Evolutionary conservation across 2,888 invertebrate genomes (phyloP), one percentile per base, ranked within the genome.

Genomic region (Parnassius orleans): DNA sequence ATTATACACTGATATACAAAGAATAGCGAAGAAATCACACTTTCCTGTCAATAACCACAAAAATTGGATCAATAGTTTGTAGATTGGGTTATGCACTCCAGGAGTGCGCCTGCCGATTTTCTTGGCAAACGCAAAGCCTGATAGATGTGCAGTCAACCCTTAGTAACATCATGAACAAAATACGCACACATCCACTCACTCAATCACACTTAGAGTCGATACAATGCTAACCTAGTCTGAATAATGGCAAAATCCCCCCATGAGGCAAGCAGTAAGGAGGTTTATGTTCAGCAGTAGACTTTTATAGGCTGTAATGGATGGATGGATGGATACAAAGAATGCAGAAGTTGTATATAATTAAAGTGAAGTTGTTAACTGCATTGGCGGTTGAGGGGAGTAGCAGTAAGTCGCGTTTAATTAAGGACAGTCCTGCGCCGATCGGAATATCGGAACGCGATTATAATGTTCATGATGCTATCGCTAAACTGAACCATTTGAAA

Each of bases 401-500:
- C 41, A n/a, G 46, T 33, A 57, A 59, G 63, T 51, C 64, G 65
- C 68, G 73, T 83, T 87, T 87, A 90, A 91, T 91, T 91, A 90
- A 83, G 90, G 90, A 76, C 89, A 86, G 81, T 72, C 81, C 78
- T 90, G 88, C 89, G 89, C 77, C 83, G 87, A 90, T 91, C 86
- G 86, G 80, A 90, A 89, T 90, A 90, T 90, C 84, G 87, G 81
- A 90, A 91, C 89, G 91, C 89, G 92, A 92, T 92, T 92, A 92
- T 92, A 86, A 87, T 87, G 81, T 83, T 86, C 86, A 81, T n/a
- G n/a, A n/a, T n/a, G n/a, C n/a, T n/a, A n/a, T n/a, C n/a, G n/a
- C n/a, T n/a, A n/a, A n/a, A n/a, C n/a, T n/a, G n/a, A n/a, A n/a
- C n/a, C n/a, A n/a, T n/a, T n/a, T n/a, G n/a, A n/a, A n/a, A n/a